phyloP scores from a whole-genome alignment of 2,113 vertebrate genomes.

The Pipra filicauda region DNA sequence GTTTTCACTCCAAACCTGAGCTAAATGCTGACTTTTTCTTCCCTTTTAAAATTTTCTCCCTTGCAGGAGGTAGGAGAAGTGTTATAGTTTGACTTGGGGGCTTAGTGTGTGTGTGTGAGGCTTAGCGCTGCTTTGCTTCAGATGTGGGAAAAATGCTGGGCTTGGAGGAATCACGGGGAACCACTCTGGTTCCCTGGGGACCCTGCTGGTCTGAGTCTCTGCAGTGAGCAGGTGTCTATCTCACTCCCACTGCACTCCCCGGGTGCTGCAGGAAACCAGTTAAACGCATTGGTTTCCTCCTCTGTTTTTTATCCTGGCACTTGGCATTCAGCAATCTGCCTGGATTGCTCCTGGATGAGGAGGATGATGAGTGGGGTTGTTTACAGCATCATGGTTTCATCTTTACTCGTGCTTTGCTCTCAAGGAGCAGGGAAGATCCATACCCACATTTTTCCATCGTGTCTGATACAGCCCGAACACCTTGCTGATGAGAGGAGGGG shows the following conservation, averaged over 20 bases:
- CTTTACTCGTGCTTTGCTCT: not conserved
- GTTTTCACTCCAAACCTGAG: not conserved
- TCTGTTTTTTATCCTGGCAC: not conserved
- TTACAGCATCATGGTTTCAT: not conserved
- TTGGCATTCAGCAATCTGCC: not conserved
- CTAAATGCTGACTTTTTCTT: not conserved
- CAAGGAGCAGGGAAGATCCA: not conserved
- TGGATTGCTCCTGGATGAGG: not conserved
- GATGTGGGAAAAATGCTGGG: not conserved
- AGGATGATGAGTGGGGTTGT: not conserved
- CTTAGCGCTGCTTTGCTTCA: not conserved
- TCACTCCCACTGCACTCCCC: not conserved
- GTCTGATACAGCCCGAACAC: not conserved
- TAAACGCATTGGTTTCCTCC: not conserved
- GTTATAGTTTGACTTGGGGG: not conserved
- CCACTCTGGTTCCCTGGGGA: not conserved
- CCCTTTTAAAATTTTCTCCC: not conserved
- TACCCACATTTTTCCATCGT: fast-evolving
- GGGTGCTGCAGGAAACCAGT: not conserved
- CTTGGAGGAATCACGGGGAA: not conserved
- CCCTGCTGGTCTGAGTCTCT: not conserved
- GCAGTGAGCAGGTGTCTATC: not conserved
- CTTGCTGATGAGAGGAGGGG: not conserved
- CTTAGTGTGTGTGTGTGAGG: not conserved
- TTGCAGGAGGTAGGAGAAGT: not conserved